phyloP scores from a whole-genome alignment of 2,888 invertebrate species.

The Glaucopsyche alexis region DNA sequence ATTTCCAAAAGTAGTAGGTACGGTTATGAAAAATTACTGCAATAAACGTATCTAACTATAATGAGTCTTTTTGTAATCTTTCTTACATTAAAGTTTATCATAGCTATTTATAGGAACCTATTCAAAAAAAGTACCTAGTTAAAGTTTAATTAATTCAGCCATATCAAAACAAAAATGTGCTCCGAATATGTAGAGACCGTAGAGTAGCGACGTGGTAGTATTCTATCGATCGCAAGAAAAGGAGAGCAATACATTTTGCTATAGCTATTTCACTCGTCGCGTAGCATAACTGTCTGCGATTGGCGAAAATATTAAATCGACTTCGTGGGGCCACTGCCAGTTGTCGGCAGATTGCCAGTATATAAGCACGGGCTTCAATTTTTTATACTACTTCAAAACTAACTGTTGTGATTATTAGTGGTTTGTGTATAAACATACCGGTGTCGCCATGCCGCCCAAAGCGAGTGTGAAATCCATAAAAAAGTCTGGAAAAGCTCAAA shows the following conservation, averaged over 20 bases:
- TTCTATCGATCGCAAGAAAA: slow-evolving; percentile 5
- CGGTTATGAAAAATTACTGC: neutral
- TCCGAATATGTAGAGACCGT: neutral
- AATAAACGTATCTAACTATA: neutral
- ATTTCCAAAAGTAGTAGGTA: too few species aligned
- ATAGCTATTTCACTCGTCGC: neutral
- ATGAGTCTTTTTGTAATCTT: neutral
- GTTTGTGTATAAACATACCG: slow-evolving; percentile 27
- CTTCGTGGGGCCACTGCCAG: neutral
- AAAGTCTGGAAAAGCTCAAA: slow-evolving; percentile 79
- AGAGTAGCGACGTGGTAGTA: neutral
- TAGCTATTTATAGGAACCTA: neutral
- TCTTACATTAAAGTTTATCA: neutral
- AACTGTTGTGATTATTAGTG: neutral
- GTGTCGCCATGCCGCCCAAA: slow-evolving; percentile 50
- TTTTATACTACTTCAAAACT: slow-evolving; percentile 16
- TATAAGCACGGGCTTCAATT: slow-evolving; percentile 2
- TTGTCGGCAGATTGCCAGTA: slow-evolving; percentile 10
- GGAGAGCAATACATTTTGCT: neutral
- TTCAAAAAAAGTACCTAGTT: neutral
- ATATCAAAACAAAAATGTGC: neutral
- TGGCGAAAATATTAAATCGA: slow-evolving; percentile 5
- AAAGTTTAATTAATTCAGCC: neutral
- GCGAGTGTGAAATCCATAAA: slow-evolving; percentile 67
- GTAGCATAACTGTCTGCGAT: neutral